Evolutionary conservation across 1,140 invertebrate species (phyloP).

Genomic region (Nebria ingens): DNA sequence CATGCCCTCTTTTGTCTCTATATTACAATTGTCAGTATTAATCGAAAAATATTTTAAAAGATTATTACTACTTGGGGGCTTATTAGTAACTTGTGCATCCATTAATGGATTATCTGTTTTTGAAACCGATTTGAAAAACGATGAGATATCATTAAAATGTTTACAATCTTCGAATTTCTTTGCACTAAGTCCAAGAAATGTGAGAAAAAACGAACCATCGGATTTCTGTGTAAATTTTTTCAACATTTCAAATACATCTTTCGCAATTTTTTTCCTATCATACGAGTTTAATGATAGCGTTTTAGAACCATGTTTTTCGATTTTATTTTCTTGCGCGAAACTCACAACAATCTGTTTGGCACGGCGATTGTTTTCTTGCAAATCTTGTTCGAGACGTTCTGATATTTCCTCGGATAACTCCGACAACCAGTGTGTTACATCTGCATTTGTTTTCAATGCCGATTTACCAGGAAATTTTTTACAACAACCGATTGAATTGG

Average conservation of each 20-base stretch:
- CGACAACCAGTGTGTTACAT: slow-evolving; percentile 69
- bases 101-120: slow-evolving; percentile 13
- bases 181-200: slow-evolving; percentile 62
- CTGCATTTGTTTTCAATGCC: slow-evolving; percentile 57
- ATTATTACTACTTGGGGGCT: neutral
- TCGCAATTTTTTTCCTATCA: slow-evolving; percentile 47
- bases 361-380: slow-evolving; percentile 53
- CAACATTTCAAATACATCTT: slow-evolving; percentile 49
- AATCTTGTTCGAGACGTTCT: slow-evolving; percentile 77
- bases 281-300: slow-evolving; percentile 43
- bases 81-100: slow-evolving; percentile 5
- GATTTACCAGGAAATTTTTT: slow-evolving; percentile 85
- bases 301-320: slow-evolving; percentile 48
- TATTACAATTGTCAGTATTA: slow-evolving; percentile 1
- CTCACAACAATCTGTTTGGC: slow-evolving; percentile 54
- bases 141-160: slow-evolving; percentile 46
- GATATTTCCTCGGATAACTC: slow-evolving; percentile 72
- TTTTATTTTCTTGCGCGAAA: slow-evolving; percentile 48
- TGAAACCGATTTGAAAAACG: slow-evolving; percentile 42
- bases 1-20: neutral
- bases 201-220: slow-evolving; percentile 36
- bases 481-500: slow-evolving; percentile 91
- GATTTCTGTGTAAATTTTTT: slow-evolving; percentile 39
- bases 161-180: slow-evolving; percentile 64
- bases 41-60: neutral